Evolutionary conservation across 2,113 vertebrate genomes (phyloP), one percentile per base, ranked within the genome.

Genomic region (Miniopterus natalensis): DNA sequence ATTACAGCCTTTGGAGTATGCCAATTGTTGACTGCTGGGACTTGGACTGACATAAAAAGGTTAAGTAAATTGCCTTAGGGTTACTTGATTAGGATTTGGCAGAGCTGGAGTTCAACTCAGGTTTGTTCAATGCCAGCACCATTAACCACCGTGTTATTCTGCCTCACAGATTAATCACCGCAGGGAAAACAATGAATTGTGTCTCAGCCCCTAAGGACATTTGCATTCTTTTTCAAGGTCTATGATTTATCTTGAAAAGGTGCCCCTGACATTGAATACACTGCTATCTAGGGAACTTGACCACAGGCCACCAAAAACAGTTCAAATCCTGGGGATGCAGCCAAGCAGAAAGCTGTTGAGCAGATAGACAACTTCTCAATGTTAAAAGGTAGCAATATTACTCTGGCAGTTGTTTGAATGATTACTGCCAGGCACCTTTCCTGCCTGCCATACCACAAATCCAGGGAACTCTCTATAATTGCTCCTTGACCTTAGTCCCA

Each of bases 81-180:
- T 84, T 47, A n/a, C 79, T 45, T 71, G n/a, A 90, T 94, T 90
- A 66, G 36, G 29, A 59, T 84, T 90, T 61, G 36, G 61, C 23
- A 77, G 36, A 57, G 31, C 36, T 27, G 18, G 6, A 79, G 21
- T 95, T 94, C 55, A 88, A 17, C 25, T 66, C 40, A 57, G 55
- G 10, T 25, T 92, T 86, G 9, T 81, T 84, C 47, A 29, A 68
- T 74, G n/a, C 21, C 23, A 29, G 47, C 2, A 23, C 36, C 8
- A 15, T 57, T 71, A 51, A 49, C 36, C 27, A 63, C 23, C 63
- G 25, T 86, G 25, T 49, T 40, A 83, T 80, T 92, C 47, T 36
- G 53, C 61, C 49, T 80, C 21, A 74, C 7, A 88, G 59, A 75
- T 45, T 55, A 84, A 88, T 89, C 51, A 84, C 84, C 25, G 7